Base-by-base conservation (phyloP, 1,140 invertebrate genomes). In the Daktulosphaira vitifoliae region DNA sequence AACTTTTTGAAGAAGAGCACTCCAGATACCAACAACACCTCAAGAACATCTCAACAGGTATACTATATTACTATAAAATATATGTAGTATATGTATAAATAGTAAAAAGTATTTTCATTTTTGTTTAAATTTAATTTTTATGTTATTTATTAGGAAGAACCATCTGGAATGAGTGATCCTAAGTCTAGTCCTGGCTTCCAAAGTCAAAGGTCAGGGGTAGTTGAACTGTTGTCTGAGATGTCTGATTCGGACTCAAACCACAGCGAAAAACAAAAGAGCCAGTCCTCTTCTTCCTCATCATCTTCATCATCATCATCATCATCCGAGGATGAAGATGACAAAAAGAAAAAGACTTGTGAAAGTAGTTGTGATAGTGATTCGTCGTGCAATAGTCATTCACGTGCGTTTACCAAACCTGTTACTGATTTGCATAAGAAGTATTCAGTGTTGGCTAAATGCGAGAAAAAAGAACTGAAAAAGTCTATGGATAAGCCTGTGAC, bases 1-100 rank as follows among this genome's bases (percentile, higher is more conserved):
- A 62, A 62, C 42, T 62, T 62, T 26, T 33, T 62, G 56, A 62
- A 62, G 26, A 62, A 62, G 56, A 62, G 42, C 18, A 62, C 56
- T 23, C 56, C 56, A 3, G 56, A 62, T 23, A 62, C 56, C 9
- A 62, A 62, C 56, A 62, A 62, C 42, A 62, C 56, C 23, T 46
- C 42, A n/a, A 46, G 56, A 25, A 62, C 56, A 13, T 62, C 56
- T 20, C 56, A 62, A 62, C 56, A 62, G 42, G 56, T 62, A 39
- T 20, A 11, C 29, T 33, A 6, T 6, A 33, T 11, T 5, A 6
- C 29, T 5, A 33, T 33, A 33, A 33, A 33, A 33, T 5, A n/a
- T n/a, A n/a, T n/a, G n/a, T n/a, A n/a, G n/a, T n/a, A n/a, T n/a
- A n/a, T n/a, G n/a, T n/a, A n/a, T n/a, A n/a, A n/a, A n/a, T n/a